A percentile compares a stretch with the other conserved stretches of the same genome.
Conservation (phyloP, 2,113 vertebrate species). For the Prunella fulvescens region DNA sequence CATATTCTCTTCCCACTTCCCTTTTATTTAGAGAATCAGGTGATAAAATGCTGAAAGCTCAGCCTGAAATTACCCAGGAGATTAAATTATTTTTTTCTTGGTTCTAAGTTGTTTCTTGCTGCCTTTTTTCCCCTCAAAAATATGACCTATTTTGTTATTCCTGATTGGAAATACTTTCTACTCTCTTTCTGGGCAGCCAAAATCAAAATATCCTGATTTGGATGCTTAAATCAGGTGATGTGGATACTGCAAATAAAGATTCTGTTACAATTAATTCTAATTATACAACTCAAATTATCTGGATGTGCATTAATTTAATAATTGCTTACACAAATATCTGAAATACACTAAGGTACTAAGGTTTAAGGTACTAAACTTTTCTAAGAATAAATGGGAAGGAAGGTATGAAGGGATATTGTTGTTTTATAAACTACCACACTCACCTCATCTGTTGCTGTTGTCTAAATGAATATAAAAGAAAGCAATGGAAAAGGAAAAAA, state of each 20-base stretch:
- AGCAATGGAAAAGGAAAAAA: background rate
- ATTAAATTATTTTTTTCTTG: background rate
- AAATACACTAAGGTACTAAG: background rate
- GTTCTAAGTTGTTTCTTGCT: background rate
- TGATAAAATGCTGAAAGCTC: background rate
- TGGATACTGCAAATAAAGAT: background rate
- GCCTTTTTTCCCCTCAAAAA: background rate
- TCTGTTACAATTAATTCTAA: background rate
- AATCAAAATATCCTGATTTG: background rate
- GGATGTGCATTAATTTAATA: background rate
- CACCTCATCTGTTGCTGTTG: slow-evolving; percentile 45
- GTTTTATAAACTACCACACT: slow-evolving; percentile 1
- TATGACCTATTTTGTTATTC: background rate
- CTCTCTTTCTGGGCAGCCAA: background rate
- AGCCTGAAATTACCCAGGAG: background rate
- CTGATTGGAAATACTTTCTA: background rate
- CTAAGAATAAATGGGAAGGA: background rate
- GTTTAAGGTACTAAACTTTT: background rate
- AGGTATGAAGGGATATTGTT: background rate
- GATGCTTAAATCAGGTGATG: background rate
- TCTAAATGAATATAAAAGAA: slow-evolving; percentile 20
- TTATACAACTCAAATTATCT: background rate
- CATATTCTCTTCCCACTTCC: background rate
- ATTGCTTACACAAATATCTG: background rate
- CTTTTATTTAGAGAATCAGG: background rate